Evolutionary conservation across 2,113 vertebrate species (phyloP), one percentile per base, ranked within the genome.

Genomic region (Lipophrys pholis): DNA sequence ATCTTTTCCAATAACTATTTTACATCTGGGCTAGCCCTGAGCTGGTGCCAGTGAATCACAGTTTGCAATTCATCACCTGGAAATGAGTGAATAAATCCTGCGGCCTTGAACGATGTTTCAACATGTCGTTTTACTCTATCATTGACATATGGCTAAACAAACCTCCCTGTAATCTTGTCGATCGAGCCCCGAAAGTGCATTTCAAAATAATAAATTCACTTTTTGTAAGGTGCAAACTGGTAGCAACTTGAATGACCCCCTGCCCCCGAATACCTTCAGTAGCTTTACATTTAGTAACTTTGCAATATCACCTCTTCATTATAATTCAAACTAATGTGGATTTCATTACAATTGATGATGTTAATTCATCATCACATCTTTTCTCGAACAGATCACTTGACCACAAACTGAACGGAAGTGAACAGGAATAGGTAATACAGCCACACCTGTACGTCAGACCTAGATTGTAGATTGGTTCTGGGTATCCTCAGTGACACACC

Each of bases 381-480:
- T 6, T n/a, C 36, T 41, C n/a, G 11, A 30, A 8, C 2, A 12
- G 38, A n/a, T 14, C 6, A 6, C 9, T 42, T 12, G 16, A 39
- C 48, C n/a, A 15, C 16, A 14, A 14, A 30, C 21, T 30, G 21
- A 30, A 30, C 21, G 59, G 43, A 69, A 58, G 6, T 30, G 14
- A n/a, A 54, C 17, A 61, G 8, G 58, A 36, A 43, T 21, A 17
- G 58, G 41, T 36, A 46, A 83, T 15, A 3, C 9, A 16, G 46
- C 66, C 39, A 53, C 45, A 74, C 46, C 52, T 52, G 49, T 39
- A 53, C 56, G 72, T 46, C 55, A 73, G 84, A 84, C 72, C 79
- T 78, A 80, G 8, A 85, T 84, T 69, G 59, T 46, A 50, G 52
- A 80, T 80, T 81, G 64, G 67, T 80, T 66, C 73, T 52, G 55